A percentile compares a stretch with the other conserved stretches of the same genome.
These are phyloP conservation scores for Plemyria rubiginata DNA, from an alignment of 2,888 invertebrate species.

Conservation along the genomic window DNA sequence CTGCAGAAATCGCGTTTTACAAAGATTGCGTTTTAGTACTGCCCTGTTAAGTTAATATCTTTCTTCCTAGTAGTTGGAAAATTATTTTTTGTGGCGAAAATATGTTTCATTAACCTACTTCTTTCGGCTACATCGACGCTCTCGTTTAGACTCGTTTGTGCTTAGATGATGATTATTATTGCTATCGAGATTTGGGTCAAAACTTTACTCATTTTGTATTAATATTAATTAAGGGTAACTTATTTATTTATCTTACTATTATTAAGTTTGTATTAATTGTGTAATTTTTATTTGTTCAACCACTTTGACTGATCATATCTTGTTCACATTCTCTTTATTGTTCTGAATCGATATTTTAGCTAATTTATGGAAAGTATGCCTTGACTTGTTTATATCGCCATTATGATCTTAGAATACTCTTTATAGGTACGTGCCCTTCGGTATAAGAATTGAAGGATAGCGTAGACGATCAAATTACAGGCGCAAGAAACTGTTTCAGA, in stretches of 20 bases:
- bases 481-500: conserved; percentile 8
- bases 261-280: neutral
- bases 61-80: conserved; percentile 31
- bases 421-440: neutral
- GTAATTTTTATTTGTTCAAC: neutral
- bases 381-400: too few relatives aligned
- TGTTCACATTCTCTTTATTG: neutral
- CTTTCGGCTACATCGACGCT: conserved; percentile 12
- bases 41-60: conserved; percentile 30
- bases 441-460: conserved; percentile 3
- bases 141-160: conserved; percentile 21
- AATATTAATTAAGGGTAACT: conserved; percentile 2
- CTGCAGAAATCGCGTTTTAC: conserved; percentile 2
- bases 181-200: conserved; percentile 12
- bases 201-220: neutral
- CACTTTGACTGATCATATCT: neutral
- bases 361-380: too few relatives aligned
- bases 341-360: too few relatives aligned
- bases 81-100: conserved; percentile 32
- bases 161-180: conserved; percentile 21
- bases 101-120: conserved; percentile 38
- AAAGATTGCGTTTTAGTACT: neutral
- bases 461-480: conserved; percentile 10
- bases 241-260: neutral
- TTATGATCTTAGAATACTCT: too few relatives aligned